Conservation (phyloP, 2,797 vertebrate genomes). For the Anas georgica region DNA sequence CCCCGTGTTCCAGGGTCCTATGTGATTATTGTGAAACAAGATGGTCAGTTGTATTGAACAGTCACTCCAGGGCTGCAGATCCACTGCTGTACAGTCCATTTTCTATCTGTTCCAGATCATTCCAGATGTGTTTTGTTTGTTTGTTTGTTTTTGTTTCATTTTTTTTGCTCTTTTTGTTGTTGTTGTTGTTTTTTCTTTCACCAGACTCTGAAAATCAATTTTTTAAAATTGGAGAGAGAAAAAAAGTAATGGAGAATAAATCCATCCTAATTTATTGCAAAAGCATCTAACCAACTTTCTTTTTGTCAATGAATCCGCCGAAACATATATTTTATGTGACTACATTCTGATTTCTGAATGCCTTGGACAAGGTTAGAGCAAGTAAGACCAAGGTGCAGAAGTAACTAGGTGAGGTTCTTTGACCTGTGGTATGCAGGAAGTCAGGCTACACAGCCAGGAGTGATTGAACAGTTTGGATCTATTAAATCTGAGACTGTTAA, state of each 20-base stretch:
- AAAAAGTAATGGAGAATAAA: not conserved
- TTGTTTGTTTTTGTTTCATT: too few species aligned
- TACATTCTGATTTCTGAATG: fast-evolving
- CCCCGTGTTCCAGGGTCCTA: not conserved
- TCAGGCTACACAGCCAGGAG: not conserved
- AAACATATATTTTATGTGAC: not conserved
- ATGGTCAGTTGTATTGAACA: not conserved
- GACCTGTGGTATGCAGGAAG: not conserved
- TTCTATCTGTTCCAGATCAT: not conserved
- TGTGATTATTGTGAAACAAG: fast-evolving
- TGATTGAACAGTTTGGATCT: not conserved
- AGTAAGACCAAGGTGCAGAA: not conserved
- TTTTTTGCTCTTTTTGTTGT: too few species aligned
- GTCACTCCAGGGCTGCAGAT: not conserved
- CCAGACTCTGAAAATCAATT: not conserved
- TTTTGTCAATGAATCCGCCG: fast-evolving
- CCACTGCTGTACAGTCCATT: not conserved
- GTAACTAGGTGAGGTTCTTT: not conserved
- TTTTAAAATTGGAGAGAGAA: not conserved
- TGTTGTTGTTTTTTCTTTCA: too few species aligned
- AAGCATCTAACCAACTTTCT: not conserved
- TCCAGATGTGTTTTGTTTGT: not conserved
- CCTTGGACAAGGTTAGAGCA: not conserved
- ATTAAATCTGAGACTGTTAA: not conserved
- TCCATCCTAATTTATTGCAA: not conserved